Percentiles rank a stretch among this genome's conserved stretches.
These are phyloP conservation scores for Antechinus flavipes DNA, from an alignment of 2,113 vertebrate genomes.

Conservation along the genomic window DNA sequence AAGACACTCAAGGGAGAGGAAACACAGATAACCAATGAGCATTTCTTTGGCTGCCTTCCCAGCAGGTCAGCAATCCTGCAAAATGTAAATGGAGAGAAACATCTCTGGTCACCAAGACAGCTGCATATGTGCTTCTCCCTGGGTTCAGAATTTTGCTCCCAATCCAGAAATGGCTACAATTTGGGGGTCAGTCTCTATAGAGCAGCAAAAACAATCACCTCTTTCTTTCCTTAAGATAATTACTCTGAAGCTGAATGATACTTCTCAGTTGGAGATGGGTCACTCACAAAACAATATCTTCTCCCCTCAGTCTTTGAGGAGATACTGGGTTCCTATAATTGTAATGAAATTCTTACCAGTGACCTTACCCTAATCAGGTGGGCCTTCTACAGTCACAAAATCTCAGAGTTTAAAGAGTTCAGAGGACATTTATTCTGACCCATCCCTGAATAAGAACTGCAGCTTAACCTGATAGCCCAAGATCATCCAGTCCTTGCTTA, in stretches of 20 bases:
- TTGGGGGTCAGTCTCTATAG: not conserved
- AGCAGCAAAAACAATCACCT: not conserved
- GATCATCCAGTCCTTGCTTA: too few relatives aligned
- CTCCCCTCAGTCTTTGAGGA: not conserved
- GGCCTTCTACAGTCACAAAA: not conserved
- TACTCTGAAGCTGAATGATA: not conserved
- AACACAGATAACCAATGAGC: not conserved
- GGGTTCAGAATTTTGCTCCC: not conserved
- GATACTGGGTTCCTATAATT: not conserved
- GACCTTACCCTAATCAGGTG: too few relatives aligned
- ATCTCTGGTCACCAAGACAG: not conserved
- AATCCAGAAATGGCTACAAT: not conserved
- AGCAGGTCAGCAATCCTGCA: not conserved
- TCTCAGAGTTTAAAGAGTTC: not conserved
- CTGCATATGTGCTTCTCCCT: not conserved
- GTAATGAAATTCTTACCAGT: too few relatives aligned
- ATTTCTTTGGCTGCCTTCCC: not conserved
- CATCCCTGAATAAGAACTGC: not conserved
- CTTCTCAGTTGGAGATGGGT: not conserved
- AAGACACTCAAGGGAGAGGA: not conserved
- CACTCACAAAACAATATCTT: not conserved
- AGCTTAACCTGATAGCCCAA: not conserved
- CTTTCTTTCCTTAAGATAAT: not conserved
- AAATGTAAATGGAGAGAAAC: not conserved
- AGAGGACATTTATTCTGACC: not conserved